Conservation (phyloP, 2,797 vertebrate genomes). For the Brotula barbata region DNA sequence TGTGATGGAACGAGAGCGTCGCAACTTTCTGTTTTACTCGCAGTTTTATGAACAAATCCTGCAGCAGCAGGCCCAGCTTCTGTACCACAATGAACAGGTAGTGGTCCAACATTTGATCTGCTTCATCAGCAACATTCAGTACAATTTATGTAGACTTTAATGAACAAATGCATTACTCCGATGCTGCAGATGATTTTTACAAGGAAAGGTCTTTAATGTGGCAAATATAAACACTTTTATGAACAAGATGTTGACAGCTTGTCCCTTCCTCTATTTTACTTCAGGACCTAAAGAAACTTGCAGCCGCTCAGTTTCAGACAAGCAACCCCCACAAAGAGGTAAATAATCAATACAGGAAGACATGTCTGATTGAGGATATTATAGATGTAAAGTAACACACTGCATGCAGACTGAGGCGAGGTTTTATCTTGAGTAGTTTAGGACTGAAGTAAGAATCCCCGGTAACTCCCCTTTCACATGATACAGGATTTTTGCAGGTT, state of each 20-base stretch:
- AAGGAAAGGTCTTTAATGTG: background rate
- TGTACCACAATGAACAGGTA: slow-evolving; percentile 78
- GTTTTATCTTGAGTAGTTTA: too few species aligned
- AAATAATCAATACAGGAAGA: background rate
- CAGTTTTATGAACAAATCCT: slow-evolving; percentile 81
- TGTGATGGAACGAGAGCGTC: slow-evolving; percentile 73
- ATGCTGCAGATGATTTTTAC: too few species aligned
- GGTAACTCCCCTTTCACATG: too few species aligned
- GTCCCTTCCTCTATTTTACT: background rate
- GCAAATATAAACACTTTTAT: background rate
- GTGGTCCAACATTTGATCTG: background rate
- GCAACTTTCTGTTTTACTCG: slow-evolving; percentile 78
- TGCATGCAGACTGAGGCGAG: too few species aligned
- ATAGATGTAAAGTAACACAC: too few species aligned
- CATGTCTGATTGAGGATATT: too few species aligned
- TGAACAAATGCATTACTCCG: too few species aligned
- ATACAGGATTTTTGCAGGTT: too few species aligned
- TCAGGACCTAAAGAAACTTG: slow-evolving; percentile 66
- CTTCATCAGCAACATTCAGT: too few species aligned
- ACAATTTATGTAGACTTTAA: too few species aligned
- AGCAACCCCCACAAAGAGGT: slow-evolving; percentile 54
- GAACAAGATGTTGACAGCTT: background rate
- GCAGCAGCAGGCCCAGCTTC: slow-evolving; percentile 66
- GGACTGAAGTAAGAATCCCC: too few species aligned
- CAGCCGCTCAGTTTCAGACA: slow-evolving; percentile 25